Percentiles rank a stretch among this genome's conserved stretches.
Conservation (phyloP, 2,888 invertebrate species). For the Plagiodera versicolora region DNA sequence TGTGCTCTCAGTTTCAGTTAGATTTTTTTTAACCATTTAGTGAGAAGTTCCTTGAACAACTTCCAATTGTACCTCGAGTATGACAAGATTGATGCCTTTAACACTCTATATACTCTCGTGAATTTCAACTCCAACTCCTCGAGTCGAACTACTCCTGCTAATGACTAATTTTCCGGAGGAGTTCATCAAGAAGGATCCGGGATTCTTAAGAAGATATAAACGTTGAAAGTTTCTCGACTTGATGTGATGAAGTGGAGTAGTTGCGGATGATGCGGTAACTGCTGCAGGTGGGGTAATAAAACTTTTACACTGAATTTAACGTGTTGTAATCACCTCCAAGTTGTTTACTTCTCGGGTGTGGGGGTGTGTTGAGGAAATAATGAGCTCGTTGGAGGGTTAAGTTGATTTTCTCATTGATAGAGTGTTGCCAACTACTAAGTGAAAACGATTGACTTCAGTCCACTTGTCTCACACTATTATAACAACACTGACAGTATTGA, state of each 20-base stretch:
- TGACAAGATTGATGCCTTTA: no score
- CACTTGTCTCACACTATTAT: no score
- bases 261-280: not conserved
- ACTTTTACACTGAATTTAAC: not conserved
- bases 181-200: slow-evolving; percentile 15
- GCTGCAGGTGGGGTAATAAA: not conserved
- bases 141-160: slow-evolving; percentile 23
- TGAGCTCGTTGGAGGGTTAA: no score
- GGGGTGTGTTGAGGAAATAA: no score
- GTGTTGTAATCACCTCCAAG: not conserved
- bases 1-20: no score
- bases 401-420: no score
- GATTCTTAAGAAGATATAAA: slow-evolving; percentile 22
- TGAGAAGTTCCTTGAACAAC: no score
- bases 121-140: slow-evolving; percentile 20
- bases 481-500: no score
- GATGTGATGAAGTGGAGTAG: slow-evolving; percentile 5
- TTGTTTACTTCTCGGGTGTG: not conserved
- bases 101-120: not conserved
- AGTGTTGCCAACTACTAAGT: no score
- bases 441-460: no score
- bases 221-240: slow-evolving; percentile 20
- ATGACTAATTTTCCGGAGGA: slow-evolving; percentile 29
- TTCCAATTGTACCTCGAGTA: no score
- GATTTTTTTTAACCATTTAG: no score